A percentile compares a stretch with the other conserved stretches of the same genome.
Evolutionary conservation across 1,140 invertebrate species (phyloP).

Genomic region (Lucilia cuprina): DNA sequence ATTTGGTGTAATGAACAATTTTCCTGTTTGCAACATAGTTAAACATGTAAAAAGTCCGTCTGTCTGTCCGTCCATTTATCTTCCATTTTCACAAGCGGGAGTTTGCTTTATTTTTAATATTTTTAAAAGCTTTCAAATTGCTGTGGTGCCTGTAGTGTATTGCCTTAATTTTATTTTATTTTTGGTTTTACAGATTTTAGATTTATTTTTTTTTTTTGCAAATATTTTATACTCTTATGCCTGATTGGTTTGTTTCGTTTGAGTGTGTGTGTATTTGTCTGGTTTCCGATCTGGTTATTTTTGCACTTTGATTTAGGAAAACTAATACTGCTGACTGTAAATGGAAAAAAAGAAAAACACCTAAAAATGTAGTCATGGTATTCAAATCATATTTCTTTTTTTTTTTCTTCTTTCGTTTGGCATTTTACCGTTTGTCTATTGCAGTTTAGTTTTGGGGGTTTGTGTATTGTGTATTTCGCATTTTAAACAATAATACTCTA

Average conservation of each 20-base stretch:
- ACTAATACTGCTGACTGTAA: not conserved
- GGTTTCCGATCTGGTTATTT: conserved; percentile 10
- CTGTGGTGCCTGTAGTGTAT: not conserved
- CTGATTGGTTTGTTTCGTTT: not conserved
- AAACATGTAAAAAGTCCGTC: not conserved
- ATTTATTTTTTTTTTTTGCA: not conserved
- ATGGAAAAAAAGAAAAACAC: not conserved
- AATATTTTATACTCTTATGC: not conserved
- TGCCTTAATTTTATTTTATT: no score
- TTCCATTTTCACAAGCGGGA: no score
- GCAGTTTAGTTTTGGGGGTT: not conserved
- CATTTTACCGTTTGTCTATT: not conserved
- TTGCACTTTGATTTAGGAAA: not conserved
- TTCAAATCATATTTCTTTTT: conserved; percentile 15
- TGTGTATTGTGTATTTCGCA: not conserved
- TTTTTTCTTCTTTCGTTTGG: not conserved
- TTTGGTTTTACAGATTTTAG: not conserved
- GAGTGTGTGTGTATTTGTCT: not conserved
- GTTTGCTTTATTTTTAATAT: no score
- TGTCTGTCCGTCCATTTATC: not conserved
- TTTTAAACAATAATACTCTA: not conserved
- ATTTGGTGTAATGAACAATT: not conserved
- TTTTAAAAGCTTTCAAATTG: conserved; percentile 28
- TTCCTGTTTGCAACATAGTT: not conserved
- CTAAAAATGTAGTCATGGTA: not conserved